Base-by-base conservation (phyloP, 2,888 invertebrate species). In the Spisula subtruncata region DNA sequence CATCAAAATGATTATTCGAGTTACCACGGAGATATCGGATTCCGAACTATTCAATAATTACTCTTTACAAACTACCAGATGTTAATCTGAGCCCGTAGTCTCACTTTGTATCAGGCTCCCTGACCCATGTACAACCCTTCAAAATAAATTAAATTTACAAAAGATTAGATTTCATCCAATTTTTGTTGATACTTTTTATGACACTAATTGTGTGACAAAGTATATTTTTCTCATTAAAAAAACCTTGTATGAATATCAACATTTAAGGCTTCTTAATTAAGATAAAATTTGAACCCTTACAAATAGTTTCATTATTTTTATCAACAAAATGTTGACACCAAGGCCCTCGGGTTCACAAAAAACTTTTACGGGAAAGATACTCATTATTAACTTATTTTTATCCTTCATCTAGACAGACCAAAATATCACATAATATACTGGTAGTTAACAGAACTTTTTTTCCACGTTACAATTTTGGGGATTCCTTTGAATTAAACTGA, bases 101-200 rank as follows among this genome's bases (percentile, higher is more conserved):
- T 25, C 60, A 25, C 10, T n/a, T 0, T 25, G 60, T 66, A n/a
- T 66, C 60, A 12, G 60, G 60, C 60, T 66, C 60, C 60, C 25
- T 66, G 60, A 66, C 60, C 60, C 25, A n/a, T 6, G n/a, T 66
- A 25, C 60, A 66, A 66, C 60, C 60, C n/a, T 66, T 66, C n/a
- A 66, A 66, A n/a, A 66, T 66, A 66, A 66, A 66, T 66, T 25
- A 66, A n/a, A 4, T 25, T 8, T 8, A 66, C 60, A 25, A 66
- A 25, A n/a, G 60, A 25, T 66, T n/a, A 1, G 25, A 25, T 25
- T 66, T 66, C n/a, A n/a, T 66, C 25, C 60, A 66, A 66, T 66
- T 66, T 66, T 66, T 5, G 20, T 66, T 66, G 60, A 12, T 25
- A 66, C 20, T 25, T 66, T 66, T n/a, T 66, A 6, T 25, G n/a